A percentile compares a stretch with the other conserved stretches of the same genome.
Evolutionary conservation across 2,113 vertebrate species (phyloP).

Genomic region (Mystacornis crossleyi): DNA sequence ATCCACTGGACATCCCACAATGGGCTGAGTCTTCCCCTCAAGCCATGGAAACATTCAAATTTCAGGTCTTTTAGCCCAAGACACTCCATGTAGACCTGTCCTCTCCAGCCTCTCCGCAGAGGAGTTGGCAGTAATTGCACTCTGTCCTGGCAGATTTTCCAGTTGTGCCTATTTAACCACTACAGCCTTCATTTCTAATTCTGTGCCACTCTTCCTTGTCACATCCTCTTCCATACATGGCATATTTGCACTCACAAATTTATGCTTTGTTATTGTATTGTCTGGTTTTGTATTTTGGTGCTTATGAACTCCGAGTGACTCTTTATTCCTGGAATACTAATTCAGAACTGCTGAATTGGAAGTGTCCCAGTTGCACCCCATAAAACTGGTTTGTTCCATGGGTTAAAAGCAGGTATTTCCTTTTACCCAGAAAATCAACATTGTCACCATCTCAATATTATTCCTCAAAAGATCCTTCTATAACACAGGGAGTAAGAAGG

Average conservation of each 20-base stretch:
- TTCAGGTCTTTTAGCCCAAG: background rate
- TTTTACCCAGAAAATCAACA: background rate
- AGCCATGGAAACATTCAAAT: background rate
- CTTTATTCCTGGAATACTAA: background rate
- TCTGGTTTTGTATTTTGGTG: background rate
- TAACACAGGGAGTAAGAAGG: background rate
- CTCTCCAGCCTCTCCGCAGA: background rate
- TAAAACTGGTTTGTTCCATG: background rate
- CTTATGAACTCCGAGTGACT: background rate
- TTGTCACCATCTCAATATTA: background rate
- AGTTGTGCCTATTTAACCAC: background rate
- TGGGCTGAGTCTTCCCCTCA: fast-evolving
- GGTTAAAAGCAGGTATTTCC: background rate
- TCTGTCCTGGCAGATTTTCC: background rate
- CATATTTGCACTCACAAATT: background rate
- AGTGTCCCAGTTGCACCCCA: background rate
- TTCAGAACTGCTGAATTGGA: background rate
- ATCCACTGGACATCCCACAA: background rate
- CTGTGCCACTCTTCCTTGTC: background rate
- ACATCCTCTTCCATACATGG: background rate
- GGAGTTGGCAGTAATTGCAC: fast-evolving
- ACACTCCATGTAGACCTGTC: fast-evolving
- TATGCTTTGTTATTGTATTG: background rate
- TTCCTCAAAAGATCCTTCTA: background rate
- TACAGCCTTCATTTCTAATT: background rate